Base-by-base conservation (phyloP, 2,797 vertebrate genomes). In the Catostomus latipinnis region DNA sequence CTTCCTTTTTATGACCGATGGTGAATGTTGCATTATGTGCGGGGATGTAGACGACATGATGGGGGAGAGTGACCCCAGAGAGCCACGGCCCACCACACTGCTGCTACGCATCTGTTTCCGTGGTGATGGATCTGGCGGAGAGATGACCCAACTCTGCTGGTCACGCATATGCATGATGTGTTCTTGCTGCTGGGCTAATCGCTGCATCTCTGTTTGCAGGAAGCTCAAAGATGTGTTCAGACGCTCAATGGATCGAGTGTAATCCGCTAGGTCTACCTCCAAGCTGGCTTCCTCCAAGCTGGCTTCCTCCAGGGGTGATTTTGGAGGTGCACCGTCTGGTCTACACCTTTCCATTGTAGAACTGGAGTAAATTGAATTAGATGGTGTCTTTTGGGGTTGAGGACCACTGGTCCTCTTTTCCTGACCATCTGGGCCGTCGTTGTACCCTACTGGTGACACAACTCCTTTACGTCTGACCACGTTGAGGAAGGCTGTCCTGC, bases 171-270 rank as follows among this genome's bases (percentile, higher is more conserved):
- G 94, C 96, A 99, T 97, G 83, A 99, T 93, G 89, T 92, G 94
- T 85, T 99, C 98, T 90, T 99, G 98, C 90, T 99, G 98, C 87
- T 96, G 95, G 7, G 97, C 94, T 14, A 99, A 88, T 62, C 98
- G 96, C 82, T 98, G 97, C 98, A 99, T 99, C 91, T 99, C 98
- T 1, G 96, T 95, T 84, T 99, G 98, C 74, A 99, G 93, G 82
- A 97, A 95, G 84, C 94, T 94, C 76, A 99, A 86, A 1, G 98
- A 98, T 1, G 96, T 92, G 86, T 98, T 99, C 13, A 99, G 88
- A 76, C 96, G 95, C 86, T 99, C 97, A 16, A 99, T 98, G 80
- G 97, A 98, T 80, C 95, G 96, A 0, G 96, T 98, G 87, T 99
- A 98, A 82, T 99, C 97, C 6, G 94, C 86, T 34, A 98, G 88